phyloP scores from a whole-genome alignment of 2,888 invertebrate species.

The Drosophila algonquin region DNA sequence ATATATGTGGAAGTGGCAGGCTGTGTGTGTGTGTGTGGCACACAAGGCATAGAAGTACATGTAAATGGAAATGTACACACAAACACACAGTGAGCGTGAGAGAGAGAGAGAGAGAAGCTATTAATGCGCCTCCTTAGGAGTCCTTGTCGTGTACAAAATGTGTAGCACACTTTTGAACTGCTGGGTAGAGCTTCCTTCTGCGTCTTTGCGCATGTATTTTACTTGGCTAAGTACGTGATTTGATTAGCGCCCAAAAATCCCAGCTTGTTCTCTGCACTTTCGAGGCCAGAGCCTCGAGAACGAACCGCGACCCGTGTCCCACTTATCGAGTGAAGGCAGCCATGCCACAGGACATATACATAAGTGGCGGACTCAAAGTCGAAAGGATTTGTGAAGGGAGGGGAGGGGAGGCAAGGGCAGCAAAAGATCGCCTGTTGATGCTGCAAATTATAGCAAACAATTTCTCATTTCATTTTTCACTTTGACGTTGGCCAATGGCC shows the following conservation, averaged over 20 bases:
- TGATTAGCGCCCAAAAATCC: slow-evolving; percentile 74
- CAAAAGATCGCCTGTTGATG: slow-evolving; percentile 68
- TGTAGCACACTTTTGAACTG: slow-evolving; percentile 51
- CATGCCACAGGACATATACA: slow-evolving; percentile 24
- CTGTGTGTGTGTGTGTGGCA: neutral
- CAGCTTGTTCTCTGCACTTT: slow-evolving; percentile 50
- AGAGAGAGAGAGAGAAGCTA: slow-evolving; percentile 58
- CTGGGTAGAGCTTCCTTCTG: slow-evolving; percentile 33
- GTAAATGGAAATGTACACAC: slow-evolving; percentile 8
- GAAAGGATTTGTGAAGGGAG: neutral
- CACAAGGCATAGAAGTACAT: slow-evolving; percentile 32
- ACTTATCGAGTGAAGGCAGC: slow-evolving; percentile 66
- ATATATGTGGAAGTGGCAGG: slow-evolving; percentile 8
- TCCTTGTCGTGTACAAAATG: slow-evolving; percentile 36
- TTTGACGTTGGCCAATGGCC: slow-evolving; percentile 33
- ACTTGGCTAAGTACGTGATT: slow-evolving; percentile 79
- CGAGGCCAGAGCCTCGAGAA: slow-evolving; percentile 24
- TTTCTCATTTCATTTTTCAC: slow-evolving; percentile 68
- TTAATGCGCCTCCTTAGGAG: slow-evolving; percentile 68
- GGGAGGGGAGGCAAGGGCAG: neutral
- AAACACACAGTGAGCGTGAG: slow-evolving; percentile 18
- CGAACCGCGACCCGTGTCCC: slow-evolving; percentile 11
- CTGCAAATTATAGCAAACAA: slow-evolving; percentile 71
- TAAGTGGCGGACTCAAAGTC: neutral
- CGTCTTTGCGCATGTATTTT: slow-evolving; percentile 62